phyloP scores from a whole-genome alignment of 2,888 invertebrate species.

The Polymixis lichenea region DNA sequence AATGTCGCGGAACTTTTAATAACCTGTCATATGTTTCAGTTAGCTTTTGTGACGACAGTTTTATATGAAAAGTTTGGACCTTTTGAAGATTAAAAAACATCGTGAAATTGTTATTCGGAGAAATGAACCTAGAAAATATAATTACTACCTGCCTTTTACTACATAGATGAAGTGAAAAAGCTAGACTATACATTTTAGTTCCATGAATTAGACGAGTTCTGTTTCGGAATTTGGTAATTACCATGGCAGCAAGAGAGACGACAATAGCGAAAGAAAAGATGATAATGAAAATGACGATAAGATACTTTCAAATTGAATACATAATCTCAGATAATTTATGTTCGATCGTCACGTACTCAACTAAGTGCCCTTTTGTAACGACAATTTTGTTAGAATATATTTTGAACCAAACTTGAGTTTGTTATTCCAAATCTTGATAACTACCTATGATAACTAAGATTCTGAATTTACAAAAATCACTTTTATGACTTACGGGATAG shows the following conservation, averaged over 20 bases:
- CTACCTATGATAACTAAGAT: too few species aligned
- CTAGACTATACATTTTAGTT: not conserved
- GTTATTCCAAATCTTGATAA: not conserved
- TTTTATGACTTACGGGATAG: slow-evolving; percentile 76
- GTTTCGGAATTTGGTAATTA: not conserved
- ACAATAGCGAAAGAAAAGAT: not conserved
- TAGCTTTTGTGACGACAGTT: slow-evolving; percentile 16
- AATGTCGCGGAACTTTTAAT: slow-evolving; percentile 33
- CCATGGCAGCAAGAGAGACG: not conserved
- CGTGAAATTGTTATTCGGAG: not conserved
- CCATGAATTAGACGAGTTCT: not conserved
- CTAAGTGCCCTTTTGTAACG: not conserved
- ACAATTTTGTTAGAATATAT: too few species aligned
- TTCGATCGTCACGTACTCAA: not conserved
- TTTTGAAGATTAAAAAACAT: not conserved
- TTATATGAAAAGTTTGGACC: slow-evolving; percentile 27
- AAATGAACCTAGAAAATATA: not conserved
- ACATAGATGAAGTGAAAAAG: not conserved
- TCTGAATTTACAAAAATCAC: not conserved
- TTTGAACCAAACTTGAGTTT: not conserved
- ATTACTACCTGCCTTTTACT: not conserved
- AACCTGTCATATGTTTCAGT: slow-evolving; percentile 37
- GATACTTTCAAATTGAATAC: not conserved
- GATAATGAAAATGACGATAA: too few species aligned
- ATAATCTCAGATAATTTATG: not conserved